These are phyloP conservation scores for Plodia interpunctella DNA, from an alignment of 1,140 invertebrate genomes.

Conservation along the genomic window DNA sequence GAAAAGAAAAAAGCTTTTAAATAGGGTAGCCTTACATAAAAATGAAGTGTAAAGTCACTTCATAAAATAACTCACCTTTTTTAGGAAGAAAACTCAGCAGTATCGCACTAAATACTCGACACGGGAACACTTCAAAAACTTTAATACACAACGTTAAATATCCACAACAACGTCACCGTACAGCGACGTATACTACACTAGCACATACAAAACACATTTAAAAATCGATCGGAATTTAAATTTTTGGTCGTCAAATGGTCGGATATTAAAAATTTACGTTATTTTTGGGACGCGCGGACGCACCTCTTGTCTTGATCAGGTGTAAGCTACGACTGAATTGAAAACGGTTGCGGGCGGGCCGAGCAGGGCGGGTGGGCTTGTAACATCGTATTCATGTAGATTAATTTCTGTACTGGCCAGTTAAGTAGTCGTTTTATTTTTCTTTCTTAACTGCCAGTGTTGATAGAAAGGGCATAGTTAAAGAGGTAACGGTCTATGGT, in stretches of 20 bases:
- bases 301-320: constrained; percentile 21
- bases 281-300: constrained; percentile 8
- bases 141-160: constrained; percentile 33
- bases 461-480: background rate
- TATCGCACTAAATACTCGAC: constrained; percentile 36
- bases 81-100: constrained; percentile 51
- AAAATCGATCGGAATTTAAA: constrained; percentile 19
- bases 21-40: too few species aligned
- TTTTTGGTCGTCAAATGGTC: constrained; percentile 27
- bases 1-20: too few species aligned
- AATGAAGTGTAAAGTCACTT: background rate
- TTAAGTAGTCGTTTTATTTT: background rate
- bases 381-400: constrained; percentile 4
- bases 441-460: background rate
- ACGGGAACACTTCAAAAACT: constrained; percentile 57
- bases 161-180: constrained; percentile 11
- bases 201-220: constrained; percentile 17
- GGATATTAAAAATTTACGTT: constrained; percentile 56
- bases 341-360: background rate
- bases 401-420: background rate
- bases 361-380: constrained; percentile 3
- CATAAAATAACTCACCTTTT: constrained; percentile 39
- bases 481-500: background rate
- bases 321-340: constrained; percentile 30
- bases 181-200: constrained; percentile 14